Conservation (phyloP, 2,888 invertebrate genomes). For the Odontomyia ornata region DNA sequence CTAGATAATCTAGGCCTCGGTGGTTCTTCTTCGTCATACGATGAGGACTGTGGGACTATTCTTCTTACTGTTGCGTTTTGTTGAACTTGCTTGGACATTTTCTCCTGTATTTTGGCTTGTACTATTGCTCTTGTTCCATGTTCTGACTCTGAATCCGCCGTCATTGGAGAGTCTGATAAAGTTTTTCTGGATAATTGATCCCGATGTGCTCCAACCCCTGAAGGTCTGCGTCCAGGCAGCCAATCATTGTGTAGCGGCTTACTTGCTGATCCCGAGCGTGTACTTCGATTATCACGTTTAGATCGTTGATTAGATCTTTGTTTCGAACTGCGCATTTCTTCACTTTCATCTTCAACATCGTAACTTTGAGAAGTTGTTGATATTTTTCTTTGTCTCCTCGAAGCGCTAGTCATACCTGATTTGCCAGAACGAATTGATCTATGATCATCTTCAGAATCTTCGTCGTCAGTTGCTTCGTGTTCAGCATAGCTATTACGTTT, state of each 20-base stretch:
- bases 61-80: conserved; percentile 52
- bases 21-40: conserved; percentile 43
- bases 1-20: not conserved
- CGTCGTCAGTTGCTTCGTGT: conserved; percentile 68
- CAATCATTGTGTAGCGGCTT: conserved; percentile 60
- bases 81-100: conserved; percentile 54
- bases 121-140: conserved; percentile 59
- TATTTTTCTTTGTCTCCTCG: conserved; percentile 54
- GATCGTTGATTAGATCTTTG: conserved; percentile 54
- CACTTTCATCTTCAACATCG: conserved; percentile 56
- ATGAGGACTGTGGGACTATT: conserved; percentile 48
- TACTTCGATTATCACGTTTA: conserved; percentile 49
- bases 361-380: conserved; percentile 60
- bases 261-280: conserved; percentile 54
- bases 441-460: conserved; percentile 71
- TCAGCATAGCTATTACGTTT: conserved; percentile 64
- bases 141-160: conserved; percentile 61
- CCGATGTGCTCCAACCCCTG: conserved; percentile 46
- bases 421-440: conserved; percentile 61
- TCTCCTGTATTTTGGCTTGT: conserved; percentile 63
- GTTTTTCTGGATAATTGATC: conserved; percentile 52
- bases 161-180: conserved; percentile 58
- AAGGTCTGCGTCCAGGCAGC: conserved; percentile 55
- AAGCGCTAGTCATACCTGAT: conserved; percentile 56
- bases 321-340: conserved; percentile 50